Conservation (phyloP, 1,140 invertebrate species). For the Brachionus paranguensis region DNA sequence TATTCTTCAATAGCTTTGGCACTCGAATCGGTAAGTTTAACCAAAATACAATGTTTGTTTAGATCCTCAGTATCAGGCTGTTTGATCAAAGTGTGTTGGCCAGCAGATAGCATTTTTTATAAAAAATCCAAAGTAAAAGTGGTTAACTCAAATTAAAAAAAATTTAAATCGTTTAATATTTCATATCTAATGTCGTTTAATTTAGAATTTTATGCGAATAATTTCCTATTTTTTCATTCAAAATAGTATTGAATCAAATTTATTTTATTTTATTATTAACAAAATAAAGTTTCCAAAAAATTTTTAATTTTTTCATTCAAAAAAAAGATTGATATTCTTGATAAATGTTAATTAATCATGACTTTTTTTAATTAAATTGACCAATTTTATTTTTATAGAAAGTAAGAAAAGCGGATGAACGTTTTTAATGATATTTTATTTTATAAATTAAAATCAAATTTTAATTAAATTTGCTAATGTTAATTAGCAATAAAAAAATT, state of each 20-base stretch:
- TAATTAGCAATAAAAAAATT: neutral
- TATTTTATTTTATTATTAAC: neutral
- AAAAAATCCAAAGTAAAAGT: neutral
- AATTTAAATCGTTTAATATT: neutral
- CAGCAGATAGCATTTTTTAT: slow-evolving; percentile 1
- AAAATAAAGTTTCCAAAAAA: slow-evolving; percentile 17
- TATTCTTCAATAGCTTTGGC: slow-evolving; percentile 35
- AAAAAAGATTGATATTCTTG: neutral
- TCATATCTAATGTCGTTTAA: neutral
- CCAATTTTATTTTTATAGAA: neutral
- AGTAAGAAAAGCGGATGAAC: neutral
- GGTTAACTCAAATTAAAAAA: neutral
- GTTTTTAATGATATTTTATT: neutral
- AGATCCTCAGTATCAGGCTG: slow-evolving; percentile 17
- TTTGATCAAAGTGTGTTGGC: slow-evolving; percentile 21
- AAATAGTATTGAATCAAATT: neutral
- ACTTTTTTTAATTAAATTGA: neutral
- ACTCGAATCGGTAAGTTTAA: slow-evolving; percentile 30
- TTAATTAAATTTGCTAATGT: neutral
- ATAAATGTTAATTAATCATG: neutral
- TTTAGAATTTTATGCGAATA: neutral
- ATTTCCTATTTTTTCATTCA: neutral
- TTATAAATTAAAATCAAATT: neutral
- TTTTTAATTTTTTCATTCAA: neutral
- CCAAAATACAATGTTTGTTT: slow-evolving; percentile 29